Evolutionary conservation across 2,888 invertebrate species (phyloP), one percentile per base, ranked within the genome.

Genomic region (Callyntrura sp.): DNA sequence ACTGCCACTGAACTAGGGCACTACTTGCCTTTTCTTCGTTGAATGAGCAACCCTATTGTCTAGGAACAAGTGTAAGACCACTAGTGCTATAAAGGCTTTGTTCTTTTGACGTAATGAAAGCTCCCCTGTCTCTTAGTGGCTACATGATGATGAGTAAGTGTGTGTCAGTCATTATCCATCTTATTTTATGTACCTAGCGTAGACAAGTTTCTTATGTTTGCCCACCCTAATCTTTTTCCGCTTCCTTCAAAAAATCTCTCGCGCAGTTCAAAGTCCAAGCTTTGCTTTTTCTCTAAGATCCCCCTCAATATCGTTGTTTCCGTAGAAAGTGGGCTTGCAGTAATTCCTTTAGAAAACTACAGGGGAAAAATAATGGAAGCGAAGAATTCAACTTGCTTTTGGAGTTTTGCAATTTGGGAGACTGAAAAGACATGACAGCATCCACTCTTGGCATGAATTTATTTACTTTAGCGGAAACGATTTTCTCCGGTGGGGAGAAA

Each of bases 131-230:
- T 76, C 48, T 14, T 84, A 48, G 88, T 68, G 83, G 84, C 88
- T 62, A 65, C 65, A 88, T 88, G 83, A 82, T 88, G 88, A 88
- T 88, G 88, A 88, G 88, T 88, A 88, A 88, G 88, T 88, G 84
- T 76, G 78, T 88, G 88, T 84, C 88, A 65, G 88, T 88, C 88
- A 84, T 83, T 82, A 82, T 51, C 73, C 79, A 28, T 82, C 81
- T 82, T 60, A 82, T 65, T 82, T 48, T 51, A 78, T 78, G 28
- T 78, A 35, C 55, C 11, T 76, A 76, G n/a, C 17, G 20, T 17
- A 57, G 28, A 35, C 35, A n/a, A 25, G 73, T 48, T 51, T 25
- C 25, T 35, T 35, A 51, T 76, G 28, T 73, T 73, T 48, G 48
- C 76, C 23, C 48, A 51, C 25, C 76, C 25, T 76, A 76, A 76